Evolutionary conservation across 2,113 vertebrate genomes (phyloP).

Genomic region (Ictalurus furcatus): DNA sequence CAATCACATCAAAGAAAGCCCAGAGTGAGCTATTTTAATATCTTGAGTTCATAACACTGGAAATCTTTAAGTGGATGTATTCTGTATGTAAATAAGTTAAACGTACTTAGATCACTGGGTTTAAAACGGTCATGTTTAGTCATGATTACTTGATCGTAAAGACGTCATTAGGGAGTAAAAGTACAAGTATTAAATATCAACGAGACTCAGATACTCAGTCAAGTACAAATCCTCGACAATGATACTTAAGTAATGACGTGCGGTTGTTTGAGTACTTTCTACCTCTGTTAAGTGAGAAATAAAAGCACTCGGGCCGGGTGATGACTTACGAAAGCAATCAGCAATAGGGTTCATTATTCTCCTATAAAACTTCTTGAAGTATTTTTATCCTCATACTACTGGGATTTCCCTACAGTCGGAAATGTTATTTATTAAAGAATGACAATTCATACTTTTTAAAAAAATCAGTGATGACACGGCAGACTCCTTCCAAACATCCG

Average conservation of each 20-base stretch:
- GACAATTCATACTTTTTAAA: neutral
- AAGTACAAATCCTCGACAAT: neutral
- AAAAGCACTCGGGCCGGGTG: neutral
- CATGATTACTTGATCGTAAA: too few relatives aligned
- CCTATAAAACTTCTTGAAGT: neutral
- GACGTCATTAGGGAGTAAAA: too few relatives aligned
- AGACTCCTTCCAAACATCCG: too few relatives aligned
- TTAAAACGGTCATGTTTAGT: too few relatives aligned
- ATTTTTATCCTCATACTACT: neutral
- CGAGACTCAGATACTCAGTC: neutral
- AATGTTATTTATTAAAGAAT: neutral
- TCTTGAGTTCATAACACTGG: too few relatives aligned
- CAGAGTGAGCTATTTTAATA: too few relatives aligned
- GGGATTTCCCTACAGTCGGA: neutral
- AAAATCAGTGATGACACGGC: too few relatives aligned
- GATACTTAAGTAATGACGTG: neutral
- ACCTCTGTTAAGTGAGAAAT: neutral
- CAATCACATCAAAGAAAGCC: too few relatives aligned
- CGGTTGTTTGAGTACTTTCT: neutral
- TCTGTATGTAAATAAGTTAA: too few relatives aligned
- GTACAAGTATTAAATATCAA: neutral
- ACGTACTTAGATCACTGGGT: too few relatives aligned
- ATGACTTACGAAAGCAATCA: neutral
- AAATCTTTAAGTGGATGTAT: too few relatives aligned
- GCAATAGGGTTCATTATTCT: neutral